Conservation (phyloP, 2,888 invertebrate species). For the Orchesellides sinensis region DNA sequence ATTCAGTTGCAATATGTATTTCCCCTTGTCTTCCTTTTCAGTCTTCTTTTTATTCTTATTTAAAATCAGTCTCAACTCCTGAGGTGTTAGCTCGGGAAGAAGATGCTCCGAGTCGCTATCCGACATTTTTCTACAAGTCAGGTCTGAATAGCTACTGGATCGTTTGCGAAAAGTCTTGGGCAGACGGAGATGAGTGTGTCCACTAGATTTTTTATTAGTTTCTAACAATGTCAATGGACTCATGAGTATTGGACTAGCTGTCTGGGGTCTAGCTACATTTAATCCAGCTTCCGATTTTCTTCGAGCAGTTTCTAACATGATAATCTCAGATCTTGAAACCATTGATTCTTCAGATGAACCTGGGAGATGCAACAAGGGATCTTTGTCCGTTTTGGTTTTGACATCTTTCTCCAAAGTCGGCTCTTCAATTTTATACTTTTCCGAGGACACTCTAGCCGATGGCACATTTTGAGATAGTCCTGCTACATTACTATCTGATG, state of each 20-base stretch:
- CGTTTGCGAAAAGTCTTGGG: conserved; percentile 60
- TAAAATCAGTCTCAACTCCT: conserved; percentile 67
- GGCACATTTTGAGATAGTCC: background rate
- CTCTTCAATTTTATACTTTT: no score
- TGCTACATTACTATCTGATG: conserved; percentile 45
- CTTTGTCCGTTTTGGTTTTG: background rate
- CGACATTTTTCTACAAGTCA: conserved; percentile 25
- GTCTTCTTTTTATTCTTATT: conserved; percentile 53
- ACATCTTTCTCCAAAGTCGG: background rate
- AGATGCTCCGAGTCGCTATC: conserved; percentile 23
- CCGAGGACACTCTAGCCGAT: no score
- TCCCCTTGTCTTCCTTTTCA: conserved; percentile 37
- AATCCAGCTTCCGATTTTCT: conserved; percentile 19
- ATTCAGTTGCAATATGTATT: conserved; percentile 52
- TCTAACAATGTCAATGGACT: conserved; percentile 44
- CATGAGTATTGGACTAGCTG: conserved; percentile 30
- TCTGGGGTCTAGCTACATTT: background rate
- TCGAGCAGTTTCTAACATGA: background rate
- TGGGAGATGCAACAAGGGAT: conserved; percentile 34
- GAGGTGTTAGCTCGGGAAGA: conserved; percentile 60
- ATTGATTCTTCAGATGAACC: conserved; percentile 28
- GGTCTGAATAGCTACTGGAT: conserved; percentile 63
- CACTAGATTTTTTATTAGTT: conserved; percentile 9
- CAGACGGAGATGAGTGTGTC: conserved; percentile 48
- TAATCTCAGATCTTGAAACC: background rate